Evolutionary conservation across 2,113 vertebrate species (phyloP), one percentile per base, ranked within the genome.

Genomic region (Machaerirhynchus nigripectus): DNA sequence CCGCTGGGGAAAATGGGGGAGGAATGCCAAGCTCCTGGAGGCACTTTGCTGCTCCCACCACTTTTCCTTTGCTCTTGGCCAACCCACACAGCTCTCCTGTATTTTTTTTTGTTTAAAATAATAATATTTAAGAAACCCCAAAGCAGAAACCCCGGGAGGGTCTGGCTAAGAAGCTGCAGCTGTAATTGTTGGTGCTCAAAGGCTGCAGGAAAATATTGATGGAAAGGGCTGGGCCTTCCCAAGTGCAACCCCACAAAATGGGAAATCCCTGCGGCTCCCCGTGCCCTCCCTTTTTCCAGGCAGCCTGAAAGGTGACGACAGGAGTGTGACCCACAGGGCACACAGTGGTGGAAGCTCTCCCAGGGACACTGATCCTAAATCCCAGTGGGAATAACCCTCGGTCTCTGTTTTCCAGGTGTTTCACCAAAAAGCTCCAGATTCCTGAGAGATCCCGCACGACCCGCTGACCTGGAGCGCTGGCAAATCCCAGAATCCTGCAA

Each of bases 361-460:
- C 3, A 0, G 4, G 13, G 21, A 9, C 2, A 5, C 37, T 0
- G 3, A 28, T 13, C 80, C 26, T 4, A 35, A 37, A 56, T 35
- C 39, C 44, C 33, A 2, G 1, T 0, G 19, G 49, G 35, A 84
- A 47, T 4, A 18, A 60, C 23, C 15, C 39, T 23, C 7, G 20
- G 10, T 23, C 26, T 16, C 27, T 5, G 11, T 14, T 56, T 84
- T 35, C 6, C 18, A 60, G 10, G n/a, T 22, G 39, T 50, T 56
- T 30, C 40, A 15, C 39, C 17, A 12, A 60, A 81, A 52, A 64
- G 2, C 26, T 61, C 6, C 6, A 4, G 18, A 5, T 11, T 49
- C 15, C 22, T 1, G 0, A 55, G 7, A n/a, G n/a, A 23, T 20
- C 40, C 42, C 4, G 0, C 18, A 10, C 1, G 0, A 24, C 40